These are phyloP conservation scores for Tribolium freemani DNA, from an alignment of 2,888 invertebrate species.

Conservation along the genomic window DNA sequence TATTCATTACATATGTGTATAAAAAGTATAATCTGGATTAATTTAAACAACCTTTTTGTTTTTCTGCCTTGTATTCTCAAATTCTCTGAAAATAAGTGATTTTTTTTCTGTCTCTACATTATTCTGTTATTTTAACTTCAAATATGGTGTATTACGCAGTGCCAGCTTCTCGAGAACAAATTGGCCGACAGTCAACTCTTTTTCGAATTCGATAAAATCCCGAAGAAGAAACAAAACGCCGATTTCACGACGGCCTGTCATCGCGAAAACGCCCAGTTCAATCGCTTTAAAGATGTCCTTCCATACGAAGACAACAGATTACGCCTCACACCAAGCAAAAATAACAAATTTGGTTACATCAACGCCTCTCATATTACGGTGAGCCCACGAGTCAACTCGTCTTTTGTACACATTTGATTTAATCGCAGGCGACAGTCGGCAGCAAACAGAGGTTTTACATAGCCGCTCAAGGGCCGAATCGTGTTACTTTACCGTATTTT, in stretches of 20 bases:
- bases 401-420: slow-evolving; percentile 1
- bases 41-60: too few relatives aligned
- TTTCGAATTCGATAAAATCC: slow-evolving; percentile 89
- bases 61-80: too few relatives aligned
- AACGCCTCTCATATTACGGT: slow-evolving; percentile 94
- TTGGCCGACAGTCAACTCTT: slow-evolving; percentile 82
- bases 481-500: slow-evolving; percentile 74
- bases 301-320: slow-evolving; percentile 94
- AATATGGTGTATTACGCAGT: slow-evolving; percentile 69
- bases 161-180: slow-evolving; percentile 76
- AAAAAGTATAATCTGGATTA: too few relatives aligned
- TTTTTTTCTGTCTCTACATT: slow-evolving; percentile 35
- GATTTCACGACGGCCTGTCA: slow-evolving; percentile 81
- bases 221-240: slow-evolving; percentile 79
- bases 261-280: slow-evolving; percentile 75
- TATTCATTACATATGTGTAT: too few relatives aligned
- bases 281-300: slow-evolving; percentile 79
- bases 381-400: slow-evolving; percentile 51
- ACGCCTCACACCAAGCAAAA: slow-evolving; percentile 83
- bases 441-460: slow-evolving; percentile 89
- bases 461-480: slow-evolving; percentile 79
- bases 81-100: not conserved
- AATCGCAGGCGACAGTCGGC: slow-evolving; percentile 82
- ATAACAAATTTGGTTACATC: slow-evolving; percentile 90
- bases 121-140: too few relatives aligned